phyloP scores from a whole-genome alignment of 2,888 invertebrate genomes.

The Lasioglossum lativentre region DNA sequence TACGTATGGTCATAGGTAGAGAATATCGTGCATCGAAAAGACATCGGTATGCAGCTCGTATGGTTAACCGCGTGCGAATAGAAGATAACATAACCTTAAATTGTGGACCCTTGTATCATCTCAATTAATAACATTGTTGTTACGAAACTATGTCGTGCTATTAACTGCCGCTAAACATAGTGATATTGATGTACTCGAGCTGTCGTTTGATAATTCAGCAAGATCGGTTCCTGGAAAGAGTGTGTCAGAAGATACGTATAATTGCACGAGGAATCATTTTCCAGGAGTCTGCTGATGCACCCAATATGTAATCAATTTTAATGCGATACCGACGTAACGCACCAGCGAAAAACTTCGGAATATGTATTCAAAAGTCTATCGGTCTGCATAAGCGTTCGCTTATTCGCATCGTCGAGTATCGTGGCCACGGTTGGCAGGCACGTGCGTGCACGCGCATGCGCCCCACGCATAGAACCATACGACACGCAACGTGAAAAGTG shows the following conservation, averaged over 20 bases:
- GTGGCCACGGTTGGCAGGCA: slow-evolving; percentile 31
- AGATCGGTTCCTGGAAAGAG: neutral
- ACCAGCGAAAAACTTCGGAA: slow-evolving; percentile 37
- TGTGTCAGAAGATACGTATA: neutral
- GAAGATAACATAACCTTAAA: neutral
- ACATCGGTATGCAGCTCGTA: neutral
- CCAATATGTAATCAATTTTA: slow-evolving; percentile 36
- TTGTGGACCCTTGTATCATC: neutral
- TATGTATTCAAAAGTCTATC: slow-evolving; percentile 37
- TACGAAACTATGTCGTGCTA: neutral
- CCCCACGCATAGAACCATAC: neutral
- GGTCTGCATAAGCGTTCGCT: slow-evolving; percentile 33
- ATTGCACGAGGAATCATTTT: slow-evolving; percentile 6
- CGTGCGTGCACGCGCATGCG: slow-evolving; percentile 33
- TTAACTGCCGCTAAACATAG: slow-evolving; percentile 15
- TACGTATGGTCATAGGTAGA: neutral
- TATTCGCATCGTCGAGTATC: slow-evolving; percentile 46
- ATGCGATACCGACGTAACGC: slow-evolving; percentile 21
- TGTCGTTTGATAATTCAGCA: neutral
- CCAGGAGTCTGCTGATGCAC: slow-evolving; percentile 15
- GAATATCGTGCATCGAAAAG: neutral
- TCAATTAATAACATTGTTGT: slow-evolving; percentile 9
- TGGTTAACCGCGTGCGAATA: neutral
- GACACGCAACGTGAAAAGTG: slow-evolving; percentile 30
- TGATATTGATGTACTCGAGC: neutral